Percentiles rank a stretch among this genome's conserved stretches.
phyloP scores from a whole-genome alignment of 1,140 invertebrate genomes.

The Drosophila rufa region DNA sequence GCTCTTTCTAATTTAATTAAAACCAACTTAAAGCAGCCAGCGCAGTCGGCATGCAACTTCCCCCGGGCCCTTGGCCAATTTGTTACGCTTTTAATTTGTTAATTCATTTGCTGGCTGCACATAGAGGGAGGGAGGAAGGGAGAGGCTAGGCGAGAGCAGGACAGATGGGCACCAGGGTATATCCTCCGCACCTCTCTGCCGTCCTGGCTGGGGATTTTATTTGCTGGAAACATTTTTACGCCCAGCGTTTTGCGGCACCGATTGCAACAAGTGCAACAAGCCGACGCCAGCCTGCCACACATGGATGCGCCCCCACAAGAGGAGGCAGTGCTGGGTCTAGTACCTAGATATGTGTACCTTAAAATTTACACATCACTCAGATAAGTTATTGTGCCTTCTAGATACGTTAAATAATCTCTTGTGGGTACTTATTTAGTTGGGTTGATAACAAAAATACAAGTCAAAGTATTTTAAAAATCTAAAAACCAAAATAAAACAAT shows the following conservation, averaged over 20 bases:
- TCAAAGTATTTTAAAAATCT: neutral
- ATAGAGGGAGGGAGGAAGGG: neutral
- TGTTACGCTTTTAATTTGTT: conserved; percentile 82
- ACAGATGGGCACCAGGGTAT: conserved; percentile 11
- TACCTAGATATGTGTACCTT: neutral
- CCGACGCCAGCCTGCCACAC: conserved; percentile 54
- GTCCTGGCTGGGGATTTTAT: conserved; percentile 38
- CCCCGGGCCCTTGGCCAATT: conserved; percentile 60
- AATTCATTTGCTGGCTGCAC: conserved; percentile 73
- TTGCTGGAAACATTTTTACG: conserved; percentile 57
- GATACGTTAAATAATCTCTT: neutral
- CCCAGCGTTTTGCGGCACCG: conserved; percentile 43
- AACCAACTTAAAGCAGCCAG: conserved; percentile 70
- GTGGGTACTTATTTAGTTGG: neutral
- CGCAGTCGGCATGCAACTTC: conserved; percentile 43
- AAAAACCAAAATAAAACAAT: neutral
- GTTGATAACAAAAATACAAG: neutral
- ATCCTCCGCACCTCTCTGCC: conserved; percentile 1
- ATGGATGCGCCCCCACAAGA: conserved; percentile 30
- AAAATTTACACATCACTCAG: neutral
- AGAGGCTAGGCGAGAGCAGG: neutral
- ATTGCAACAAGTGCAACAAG: conserved; percentile 73
- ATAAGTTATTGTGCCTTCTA: neutral
- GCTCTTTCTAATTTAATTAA: conserved; percentile 75
- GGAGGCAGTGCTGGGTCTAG: neutral